Evolutionary conservation across 2,113 vertebrate species (phyloP).

Genomic region (Boleophthalmus pectinirostris): DNA sequence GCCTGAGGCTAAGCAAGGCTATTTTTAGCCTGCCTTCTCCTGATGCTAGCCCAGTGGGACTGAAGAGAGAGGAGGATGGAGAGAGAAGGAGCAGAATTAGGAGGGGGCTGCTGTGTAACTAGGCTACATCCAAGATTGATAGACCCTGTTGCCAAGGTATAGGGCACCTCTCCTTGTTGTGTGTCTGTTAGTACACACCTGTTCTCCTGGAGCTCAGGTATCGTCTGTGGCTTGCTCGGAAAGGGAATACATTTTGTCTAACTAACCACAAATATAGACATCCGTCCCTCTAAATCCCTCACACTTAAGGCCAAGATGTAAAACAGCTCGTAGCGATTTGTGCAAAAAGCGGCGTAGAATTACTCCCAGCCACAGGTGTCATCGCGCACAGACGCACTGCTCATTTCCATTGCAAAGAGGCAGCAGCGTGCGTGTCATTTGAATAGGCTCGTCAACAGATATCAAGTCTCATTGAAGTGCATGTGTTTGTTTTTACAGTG

Average conservation of each 20-base stretch:
- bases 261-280: constrained; percentile 50
- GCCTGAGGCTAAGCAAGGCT: constrained; percentile 59
- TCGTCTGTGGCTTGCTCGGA: constrained; percentile 23
- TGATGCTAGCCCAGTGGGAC: constrained; percentile 60
- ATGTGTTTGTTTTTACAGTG: constrained; percentile 40
- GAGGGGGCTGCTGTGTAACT: constrained; percentile 61
- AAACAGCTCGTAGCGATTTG: constrained; percentile 48
- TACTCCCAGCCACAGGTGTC: constrained; percentile 63
- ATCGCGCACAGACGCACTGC: constrained; percentile 23
- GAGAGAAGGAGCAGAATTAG: constrained; percentile 26
- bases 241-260: constrained; percentile 46
- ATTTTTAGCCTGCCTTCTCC: constrained; percentile 72
- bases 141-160: constrained; percentile 54
- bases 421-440: constrained; percentile 40
- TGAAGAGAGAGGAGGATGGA: constrained; percentile 49
- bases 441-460: constrained; percentile 43
- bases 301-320: constrained; percentile 40
- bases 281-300: constrained; percentile 13
- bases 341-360: constrained; percentile 42
- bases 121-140: constrained; percentile 67
- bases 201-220: constrained; percentile 39
- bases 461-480: constrained; percentile 30
- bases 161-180: constrained; percentile 27
- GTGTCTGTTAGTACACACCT: constrained; percentile 34
- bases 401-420: constrained; percentile 65